Evolutionary conservation across 2,797 vertebrate species (phyloP).

Genomic region (Etheostoma nigrum): DNA sequence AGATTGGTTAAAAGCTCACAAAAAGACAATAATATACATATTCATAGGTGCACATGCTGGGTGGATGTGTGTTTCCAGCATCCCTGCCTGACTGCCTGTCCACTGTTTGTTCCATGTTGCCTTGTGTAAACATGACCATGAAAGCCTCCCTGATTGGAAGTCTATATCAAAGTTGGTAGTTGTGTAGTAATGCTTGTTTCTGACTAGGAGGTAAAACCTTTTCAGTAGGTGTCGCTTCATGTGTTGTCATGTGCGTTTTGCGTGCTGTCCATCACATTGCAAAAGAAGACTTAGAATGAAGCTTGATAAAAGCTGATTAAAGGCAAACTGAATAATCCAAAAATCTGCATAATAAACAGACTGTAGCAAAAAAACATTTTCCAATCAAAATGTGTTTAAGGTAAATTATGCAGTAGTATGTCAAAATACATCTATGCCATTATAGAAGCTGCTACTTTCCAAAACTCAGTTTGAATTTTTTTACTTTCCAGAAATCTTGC

Average conservation of each 20-base stretch:
- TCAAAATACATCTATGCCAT: not conserved
- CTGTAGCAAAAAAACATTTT: not conserved
- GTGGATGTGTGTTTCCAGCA: slow-evolving; percentile 6
- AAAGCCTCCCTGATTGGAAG: slow-evolving; percentile 25
- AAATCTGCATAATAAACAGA: slow-evolving; percentile 12
- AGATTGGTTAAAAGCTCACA: slow-evolving; percentile 32
- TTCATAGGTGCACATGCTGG: slow-evolving; percentile 32
- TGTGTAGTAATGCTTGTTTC: not conserved
- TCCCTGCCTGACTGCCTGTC: slow-evolving; percentile 5
- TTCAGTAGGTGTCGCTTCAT: not conserved
- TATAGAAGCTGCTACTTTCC: not conserved
- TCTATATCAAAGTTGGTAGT: slow-evolving; percentile 12
- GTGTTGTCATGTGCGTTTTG: not conserved
- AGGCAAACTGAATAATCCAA: not conserved
- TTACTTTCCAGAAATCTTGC: not conserved
- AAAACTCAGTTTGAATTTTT: slow-evolving; percentile 9
- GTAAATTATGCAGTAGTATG: slow-evolving; percentile 2
- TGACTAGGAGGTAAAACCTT: not conserved
- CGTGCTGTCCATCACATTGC: not conserved
- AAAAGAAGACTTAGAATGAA: not conserved
- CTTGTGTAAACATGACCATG: slow-evolving; percentile 30
- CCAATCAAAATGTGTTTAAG: not conserved
- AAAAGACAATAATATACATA: slow-evolving; percentile 40
- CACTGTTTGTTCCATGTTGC: slow-evolving; percentile 11
- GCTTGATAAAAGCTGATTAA: not conserved